Conservation (phyloP, 2,888 invertebrate genomes). For the Iphiclides podalirius region DNA sequence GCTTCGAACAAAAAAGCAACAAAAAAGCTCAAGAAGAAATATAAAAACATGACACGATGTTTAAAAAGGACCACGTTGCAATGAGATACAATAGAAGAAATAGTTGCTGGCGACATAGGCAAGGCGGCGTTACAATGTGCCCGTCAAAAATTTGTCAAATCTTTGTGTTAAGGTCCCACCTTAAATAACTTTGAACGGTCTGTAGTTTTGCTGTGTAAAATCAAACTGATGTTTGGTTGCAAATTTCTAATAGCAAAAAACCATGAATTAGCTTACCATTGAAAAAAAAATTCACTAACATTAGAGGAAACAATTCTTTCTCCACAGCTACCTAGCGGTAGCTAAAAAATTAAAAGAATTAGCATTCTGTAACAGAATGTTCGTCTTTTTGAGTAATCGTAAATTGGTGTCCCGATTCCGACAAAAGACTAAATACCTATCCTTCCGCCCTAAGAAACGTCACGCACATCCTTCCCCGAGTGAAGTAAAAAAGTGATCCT, state of each 20-base stretch:
- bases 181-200: conserved; percentile 13
- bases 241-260: too few species aligned
- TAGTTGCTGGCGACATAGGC: conserved; percentile 61
- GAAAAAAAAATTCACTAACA: too few species aligned
- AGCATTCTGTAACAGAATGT: too few species aligned
- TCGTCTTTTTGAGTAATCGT: conserved; percentile 24
- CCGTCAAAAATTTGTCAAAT: conserved; percentile 30
- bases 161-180: conserved; percentile 26
- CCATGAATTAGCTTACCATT: too few species aligned
- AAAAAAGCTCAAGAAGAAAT: conserved; percentile 43
- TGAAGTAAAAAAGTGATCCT: conserved; percentile 52
- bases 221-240: conserved; percentile 16
- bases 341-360: too few species aligned
- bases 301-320: too few species aligned
- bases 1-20: conserved; percentile 58
- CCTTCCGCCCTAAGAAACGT: conserved; percentile 73
- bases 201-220: conserved; percentile 11
- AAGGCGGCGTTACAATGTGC: conserved; percentile 43
- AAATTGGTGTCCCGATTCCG: conserved; percentile 56
- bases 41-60: conserved; percentile 56
- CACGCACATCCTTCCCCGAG: conserved; percentile 67
- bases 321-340: too few species aligned
- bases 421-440: conserved; percentile 62
- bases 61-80: conserved; percentile 62
- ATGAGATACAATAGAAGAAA: conserved; percentile 63